phyloP scores from a whole-genome alignment of 2,113 vertebrate species.

The Anoplopoma fimbria region DNA sequence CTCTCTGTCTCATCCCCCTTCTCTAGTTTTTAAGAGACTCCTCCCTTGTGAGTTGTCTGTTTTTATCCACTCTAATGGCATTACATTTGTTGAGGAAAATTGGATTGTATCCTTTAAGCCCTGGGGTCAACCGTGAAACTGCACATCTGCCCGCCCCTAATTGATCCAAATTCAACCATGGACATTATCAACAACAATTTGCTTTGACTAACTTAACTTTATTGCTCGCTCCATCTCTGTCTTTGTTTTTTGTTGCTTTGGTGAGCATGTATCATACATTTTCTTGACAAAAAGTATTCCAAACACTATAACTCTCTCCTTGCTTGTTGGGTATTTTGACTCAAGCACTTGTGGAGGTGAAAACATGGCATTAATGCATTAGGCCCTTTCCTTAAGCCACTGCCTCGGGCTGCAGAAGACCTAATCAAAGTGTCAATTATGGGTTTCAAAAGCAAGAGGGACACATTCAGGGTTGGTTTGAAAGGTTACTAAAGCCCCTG shows the following conservation, averaged over 20 bases:
- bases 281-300: constrained; percentile 2
- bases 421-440: constrained; percentile 75
- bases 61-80: constrained; percentile 86
- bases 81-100: constrained; percentile 91
- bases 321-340: constrained; percentile 9
- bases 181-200: constrained; percentile 86
- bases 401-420: constrained; percentile 62
- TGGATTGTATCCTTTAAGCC: constrained; percentile 87
- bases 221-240: constrained; percentile 58
- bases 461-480: constrained; percentile 45
- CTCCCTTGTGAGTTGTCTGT: constrained; percentile 67
- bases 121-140: constrained; percentile 84
- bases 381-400: constrained; percentile 39
- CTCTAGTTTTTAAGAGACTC: constrained; percentile 73
- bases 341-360: constrained; percentile 16
- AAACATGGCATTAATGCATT: constrained; percentile 60
- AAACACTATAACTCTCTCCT: background rate
- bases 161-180: constrained; percentile 88
- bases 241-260: background rate
- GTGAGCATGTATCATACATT: background rate
- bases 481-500: constrained; percentile 74
- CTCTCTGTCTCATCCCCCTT: constrained; percentile 47
- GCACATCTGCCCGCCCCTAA: constrained; percentile 84
- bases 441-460: constrained; percentile 64
- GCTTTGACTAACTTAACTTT: constrained; percentile 71